A percentile compares a stretch with the other conserved stretches of the same genome.
Conservation (phyloP, 2,113 vertebrate genomes). For the Nibea coibor region DNA sequence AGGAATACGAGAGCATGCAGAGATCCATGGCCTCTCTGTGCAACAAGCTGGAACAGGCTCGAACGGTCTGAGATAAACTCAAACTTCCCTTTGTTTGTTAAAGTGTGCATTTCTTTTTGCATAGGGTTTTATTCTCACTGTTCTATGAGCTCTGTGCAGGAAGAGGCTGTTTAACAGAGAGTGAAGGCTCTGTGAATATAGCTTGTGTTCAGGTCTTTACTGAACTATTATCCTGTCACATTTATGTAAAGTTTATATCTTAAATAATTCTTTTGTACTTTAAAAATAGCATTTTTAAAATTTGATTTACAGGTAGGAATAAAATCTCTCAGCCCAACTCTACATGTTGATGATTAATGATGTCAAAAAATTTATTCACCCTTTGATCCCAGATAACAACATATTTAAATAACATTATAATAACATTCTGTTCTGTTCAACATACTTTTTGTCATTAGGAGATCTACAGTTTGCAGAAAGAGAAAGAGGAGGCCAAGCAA, state of each 20-base stretch:
- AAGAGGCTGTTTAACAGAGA: too few relatives aligned
- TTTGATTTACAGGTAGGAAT: too few relatives aligned
- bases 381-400: not conserved
- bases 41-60: constrained; percentile 93
- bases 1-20: constrained; percentile 94
- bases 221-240: too few relatives aligned
- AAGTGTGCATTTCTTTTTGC: not conserved
- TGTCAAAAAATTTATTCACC: not conserved
- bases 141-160: too few relatives aligned
- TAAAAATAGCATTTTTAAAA: too few relatives aligned
- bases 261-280: too few relatives aligned
- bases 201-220: too few relatives aligned
- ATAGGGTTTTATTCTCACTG: too few relatives aligned
- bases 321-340: too few relatives aligned
- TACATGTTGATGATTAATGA: too few relatives aligned
- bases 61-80: constrained; percentile 83
- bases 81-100: not conserved
- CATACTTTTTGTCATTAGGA: constrained; percentile 81
- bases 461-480: constrained; percentile 91
- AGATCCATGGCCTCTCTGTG: constrained; percentile 92
- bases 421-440: not conserved
- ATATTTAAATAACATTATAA: not conserved
- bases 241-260: too few relatives aligned
- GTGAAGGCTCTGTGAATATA: too few relatives aligned
- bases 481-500: constrained; percentile 91